Conservation (phyloP, 2,797 vertebrate species). For the Trichosurus vulpecula region DNA sequence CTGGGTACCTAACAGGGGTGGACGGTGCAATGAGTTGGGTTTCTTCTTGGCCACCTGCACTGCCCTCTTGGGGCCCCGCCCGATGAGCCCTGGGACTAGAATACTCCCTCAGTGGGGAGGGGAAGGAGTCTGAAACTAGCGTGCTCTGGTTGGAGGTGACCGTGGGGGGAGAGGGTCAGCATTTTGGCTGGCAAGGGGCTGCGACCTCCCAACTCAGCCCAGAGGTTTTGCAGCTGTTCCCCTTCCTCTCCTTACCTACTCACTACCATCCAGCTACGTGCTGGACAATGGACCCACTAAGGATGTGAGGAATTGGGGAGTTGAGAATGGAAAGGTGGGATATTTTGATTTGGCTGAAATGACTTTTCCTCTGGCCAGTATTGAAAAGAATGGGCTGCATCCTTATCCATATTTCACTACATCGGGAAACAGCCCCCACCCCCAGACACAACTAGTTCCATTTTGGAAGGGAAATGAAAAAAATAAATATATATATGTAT, state of each 20-base stretch:
- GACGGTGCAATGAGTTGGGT: constrained; percentile 62
- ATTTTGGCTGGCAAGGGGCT: constrained; percentile 18
- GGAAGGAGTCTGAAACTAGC: not conserved
- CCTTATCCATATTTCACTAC: not conserved
- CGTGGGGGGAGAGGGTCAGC: constrained; percentile 64
- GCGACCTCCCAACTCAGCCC: constrained; percentile 48
- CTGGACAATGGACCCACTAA: constrained; percentile 37
- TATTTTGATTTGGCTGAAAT: constrained; percentile 47
- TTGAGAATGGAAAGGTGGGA: constrained; percentile 28
- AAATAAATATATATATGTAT: not conserved
- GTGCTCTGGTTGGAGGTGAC: constrained; percentile 50
- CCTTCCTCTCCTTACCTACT: constrained; percentile 4
- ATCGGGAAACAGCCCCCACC: not conserved
- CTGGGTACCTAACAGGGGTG: constrained; percentile 77
- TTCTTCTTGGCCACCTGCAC: constrained; percentile 73
- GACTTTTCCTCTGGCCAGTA: not conserved
- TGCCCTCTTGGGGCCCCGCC: constrained; percentile 57
- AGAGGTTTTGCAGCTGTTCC: constrained; percentile 47
- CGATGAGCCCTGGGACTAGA: not conserved
- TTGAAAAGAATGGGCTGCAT: not conserved
- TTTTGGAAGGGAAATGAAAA: constrained; percentile 31
- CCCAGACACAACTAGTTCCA: not conserved
- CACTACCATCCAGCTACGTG: constrained; percentile 19
- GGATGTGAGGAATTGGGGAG: constrained; percentile 25
- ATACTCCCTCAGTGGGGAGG: not conserved